Base-by-base conservation (phyloP, 2,888 invertebrate species). In the Sminthurides aquaticus region DNA sequence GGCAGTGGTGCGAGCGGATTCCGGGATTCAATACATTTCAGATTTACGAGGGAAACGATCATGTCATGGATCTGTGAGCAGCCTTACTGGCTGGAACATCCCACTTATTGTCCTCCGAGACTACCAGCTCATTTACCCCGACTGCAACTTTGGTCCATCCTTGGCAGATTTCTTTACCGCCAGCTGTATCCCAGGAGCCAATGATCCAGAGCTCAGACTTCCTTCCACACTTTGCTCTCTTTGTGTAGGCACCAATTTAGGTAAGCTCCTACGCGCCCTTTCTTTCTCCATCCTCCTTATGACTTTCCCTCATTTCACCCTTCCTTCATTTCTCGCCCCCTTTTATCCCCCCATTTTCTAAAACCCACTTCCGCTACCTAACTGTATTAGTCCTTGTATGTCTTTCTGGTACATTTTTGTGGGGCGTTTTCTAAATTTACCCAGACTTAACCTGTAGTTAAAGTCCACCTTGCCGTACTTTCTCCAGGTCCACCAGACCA, bases 181-280 rank as follows among this genome's bases (percentile, higher is more conserved):
- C n/a, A 73, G 73, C 58, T 74, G 74, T 49, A 69, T 73, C 60
- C 74, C 74, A 1, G 74, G 74, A 58, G 72, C 74, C 25, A 68
- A 64, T 48, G 72, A 73, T 62, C 64, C 69, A 15, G 68, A 67
- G 49, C 62, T 68, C 28, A 65, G 67, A 55, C 69, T 73, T 57
- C 74, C 74, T 20, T 70, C 71, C 26, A 66, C 69, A 18, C 72
- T 74, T 57, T 74, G 74, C 59, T 71, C 72, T 15, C 68, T 74
- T 22, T 74, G 74, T 62, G 72, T 71, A 25, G 74, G 73, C 48
- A 71, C 69, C 28, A 71, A 67, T 65, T 60, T 74, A 60, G 74
- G 72, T 72, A 60, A 25, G 52, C 34, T 25, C 24, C n/a, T n/a
- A n/a, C 57, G 11, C 20, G 43, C 15, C 43, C 43, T 34, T 34